phyloP scores from a whole-genome alignment of 2,113 vertebrate genomes.

The Tachysurus fulvidraco region DNA sequence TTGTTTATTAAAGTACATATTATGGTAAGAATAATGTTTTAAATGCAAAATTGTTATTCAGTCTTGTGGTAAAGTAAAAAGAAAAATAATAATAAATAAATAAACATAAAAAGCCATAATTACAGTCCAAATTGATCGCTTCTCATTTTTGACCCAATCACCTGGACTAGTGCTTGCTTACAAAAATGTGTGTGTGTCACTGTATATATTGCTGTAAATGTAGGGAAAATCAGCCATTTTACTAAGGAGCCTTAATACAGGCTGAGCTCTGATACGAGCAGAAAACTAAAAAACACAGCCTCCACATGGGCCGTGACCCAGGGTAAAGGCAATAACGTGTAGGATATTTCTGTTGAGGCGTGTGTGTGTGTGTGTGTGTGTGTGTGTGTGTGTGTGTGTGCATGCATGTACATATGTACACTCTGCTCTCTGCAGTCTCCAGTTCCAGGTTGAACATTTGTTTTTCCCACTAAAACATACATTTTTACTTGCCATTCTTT shows the following conservation, averaged over 20 bases:
- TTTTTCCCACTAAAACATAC: background rate
- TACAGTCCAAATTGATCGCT: background rate
- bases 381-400: background rate
- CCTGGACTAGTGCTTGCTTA: background rate
- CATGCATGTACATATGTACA: no score
- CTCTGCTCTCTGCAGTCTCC: background rate
- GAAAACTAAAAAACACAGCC: conserved; percentile 25
- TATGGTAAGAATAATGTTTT: background rate
- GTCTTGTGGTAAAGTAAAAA: background rate
- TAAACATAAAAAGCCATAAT: background rate
- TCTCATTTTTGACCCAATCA: background rate
- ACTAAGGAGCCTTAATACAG: conserved; percentile 47
- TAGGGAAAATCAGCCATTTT: conserved; percentile 58
- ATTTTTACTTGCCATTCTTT: conserved; percentile 15
- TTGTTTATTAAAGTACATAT: background rate
- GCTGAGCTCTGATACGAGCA: background rate
- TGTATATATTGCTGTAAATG: conserved; percentile 54
- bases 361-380: background rate
- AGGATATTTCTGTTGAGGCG: background rate
- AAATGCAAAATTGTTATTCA: background rate
- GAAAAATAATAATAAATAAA: background rate
- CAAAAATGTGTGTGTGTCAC: background rate
- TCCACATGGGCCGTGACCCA: conserved; percentile 19
- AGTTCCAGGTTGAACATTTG: background rate
- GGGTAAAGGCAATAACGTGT: conserved; percentile 24